Conservation (phyloP, 2,888 invertebrate species). For the Andricus curvator region DNA sequence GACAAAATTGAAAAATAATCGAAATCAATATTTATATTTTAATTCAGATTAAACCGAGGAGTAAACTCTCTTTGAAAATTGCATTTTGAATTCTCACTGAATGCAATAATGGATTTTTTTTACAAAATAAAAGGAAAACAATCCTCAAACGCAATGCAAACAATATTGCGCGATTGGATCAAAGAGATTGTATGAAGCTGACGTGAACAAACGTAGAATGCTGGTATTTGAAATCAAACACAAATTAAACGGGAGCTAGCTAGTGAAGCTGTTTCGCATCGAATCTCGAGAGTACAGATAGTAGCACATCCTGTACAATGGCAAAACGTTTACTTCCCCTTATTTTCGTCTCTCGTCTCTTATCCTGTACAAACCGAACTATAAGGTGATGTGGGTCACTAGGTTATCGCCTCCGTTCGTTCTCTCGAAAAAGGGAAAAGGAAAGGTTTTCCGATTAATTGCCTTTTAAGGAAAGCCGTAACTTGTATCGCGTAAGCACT, state of each 20-base stretch:
- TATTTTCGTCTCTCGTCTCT: conserved; percentile 44
- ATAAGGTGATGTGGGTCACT: conserved; percentile 66
- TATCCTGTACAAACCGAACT: conserved; percentile 41
- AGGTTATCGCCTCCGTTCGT: conserved; percentile 67
- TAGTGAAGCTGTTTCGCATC: background rate
- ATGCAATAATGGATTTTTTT: background rate
- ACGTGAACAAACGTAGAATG: background rate
- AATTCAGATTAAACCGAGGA: too few species aligned
- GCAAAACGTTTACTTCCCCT: conserved; percentile 52
- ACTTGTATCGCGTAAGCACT: conserved; percentile 30
- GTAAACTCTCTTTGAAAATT: background rate
- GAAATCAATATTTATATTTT: too few species aligned
- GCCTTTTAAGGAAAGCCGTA: conserved; percentile 53
- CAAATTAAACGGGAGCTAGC: background rate
- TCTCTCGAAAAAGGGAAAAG: conserved; percentile 46
- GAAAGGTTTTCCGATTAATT: conserved; percentile 66
- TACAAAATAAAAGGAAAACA: background rate
- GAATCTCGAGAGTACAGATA: conserved; percentile 44
- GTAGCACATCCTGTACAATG: conserved; percentile 55
- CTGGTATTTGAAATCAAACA: background rate
- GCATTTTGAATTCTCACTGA: background rate
- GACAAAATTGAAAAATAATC: too few species aligned
- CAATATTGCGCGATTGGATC: background rate
- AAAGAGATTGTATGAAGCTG: background rate
- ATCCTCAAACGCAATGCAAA: background rate